A percentile compares a stretch with the other conserved stretches of the same genome.
These are phyloP conservation scores for Trichomalopsis sarcophagae DNA, from an alignment of 1,140 invertebrate species.

Conservation along the genomic window DNA sequence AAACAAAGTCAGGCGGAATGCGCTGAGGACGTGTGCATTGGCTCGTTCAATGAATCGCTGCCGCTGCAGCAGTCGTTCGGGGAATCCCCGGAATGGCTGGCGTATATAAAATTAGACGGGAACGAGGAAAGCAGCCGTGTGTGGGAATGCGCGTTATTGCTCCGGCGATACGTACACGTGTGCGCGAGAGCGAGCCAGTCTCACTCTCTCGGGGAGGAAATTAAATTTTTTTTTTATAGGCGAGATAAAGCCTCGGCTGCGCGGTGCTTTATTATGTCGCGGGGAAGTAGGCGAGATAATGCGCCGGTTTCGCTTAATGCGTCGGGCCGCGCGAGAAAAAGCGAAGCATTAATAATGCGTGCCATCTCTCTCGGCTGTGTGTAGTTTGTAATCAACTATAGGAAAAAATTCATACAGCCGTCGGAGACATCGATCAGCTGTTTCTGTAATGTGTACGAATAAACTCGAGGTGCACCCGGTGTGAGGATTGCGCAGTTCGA, in stretches of 20 bases:
- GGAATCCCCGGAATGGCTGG: conserved; percentile 13
- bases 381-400: no score
- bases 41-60: neutral
- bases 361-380: no score
- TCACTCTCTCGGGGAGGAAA: neutral
- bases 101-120: conserved; percentile 11
- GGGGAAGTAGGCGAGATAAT: neutral
- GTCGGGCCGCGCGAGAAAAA: neutral
- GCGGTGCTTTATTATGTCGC: neutral
- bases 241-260: neutral
- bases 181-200: neutral
- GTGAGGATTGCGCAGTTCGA: neutral
- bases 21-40: neutral
- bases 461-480: neutral
- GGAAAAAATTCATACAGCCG: no score
- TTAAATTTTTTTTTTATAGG: conserved; percentile 8
- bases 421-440: no score
- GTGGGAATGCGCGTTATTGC: neutral
- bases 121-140: neutral
- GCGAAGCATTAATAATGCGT: neutral
- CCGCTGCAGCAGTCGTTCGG: neutral
- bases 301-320: neutral
- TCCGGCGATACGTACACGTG: no score
- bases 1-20: conserved; percentile 21
- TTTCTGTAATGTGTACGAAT: no score